phyloP scores from a whole-genome alignment of 2,797 vertebrate genomes.

The Anabas testudineus region DNA sequence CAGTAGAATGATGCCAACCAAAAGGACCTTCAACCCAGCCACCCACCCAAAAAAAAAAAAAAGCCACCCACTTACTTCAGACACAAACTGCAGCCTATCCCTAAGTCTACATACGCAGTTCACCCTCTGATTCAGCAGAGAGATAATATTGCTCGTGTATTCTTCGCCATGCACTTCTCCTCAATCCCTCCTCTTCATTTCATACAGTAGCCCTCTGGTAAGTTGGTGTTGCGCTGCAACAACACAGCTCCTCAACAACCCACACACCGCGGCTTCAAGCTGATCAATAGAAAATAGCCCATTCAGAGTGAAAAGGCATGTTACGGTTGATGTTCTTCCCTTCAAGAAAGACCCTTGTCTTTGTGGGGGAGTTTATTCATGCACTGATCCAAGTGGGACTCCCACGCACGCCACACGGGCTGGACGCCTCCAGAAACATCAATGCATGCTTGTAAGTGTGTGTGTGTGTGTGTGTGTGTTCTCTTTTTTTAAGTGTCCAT shows the following conservation, averaged over 20 bases:
- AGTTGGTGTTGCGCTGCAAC: constrained; percentile 11
- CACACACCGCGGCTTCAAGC: constrained; percentile 23
- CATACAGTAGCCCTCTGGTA: neutral
- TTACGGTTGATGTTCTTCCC: constrained; percentile 44
- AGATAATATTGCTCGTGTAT: neutral
- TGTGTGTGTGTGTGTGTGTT: constrained; percentile 2
- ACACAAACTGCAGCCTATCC: neutral
- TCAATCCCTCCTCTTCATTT: constrained; percentile 11
- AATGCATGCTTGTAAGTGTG: constrained; percentile 16
- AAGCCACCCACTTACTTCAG: constrained; percentile 27
- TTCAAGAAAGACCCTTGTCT: constrained; percentile 53
- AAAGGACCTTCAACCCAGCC: constrained; percentile 52
- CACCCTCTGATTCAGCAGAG: neutral
- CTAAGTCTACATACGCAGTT: neutral
- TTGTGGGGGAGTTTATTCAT: constrained; percentile 57
- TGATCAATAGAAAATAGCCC: constrained; percentile 60
- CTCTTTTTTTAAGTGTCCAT: neutral
- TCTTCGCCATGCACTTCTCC: neutral
- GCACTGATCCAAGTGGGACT: constrained; percentile 45
- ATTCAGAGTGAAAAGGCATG: constrained; percentile 58
- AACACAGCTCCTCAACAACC: constrained; percentile 29
- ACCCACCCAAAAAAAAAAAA: constrained; percentile 30
- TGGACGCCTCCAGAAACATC: constrained; percentile 25
- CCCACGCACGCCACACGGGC: constrained; percentile 45
- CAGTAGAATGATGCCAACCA: constrained; percentile 49